A percentile compares a stretch with the other conserved stretches of the same genome.
These are phyloP conservation scores for Macrosiphum euphorbiae DNA, from an alignment of 2,888 invertebrate species.

Conservation along the genomic window DNA sequence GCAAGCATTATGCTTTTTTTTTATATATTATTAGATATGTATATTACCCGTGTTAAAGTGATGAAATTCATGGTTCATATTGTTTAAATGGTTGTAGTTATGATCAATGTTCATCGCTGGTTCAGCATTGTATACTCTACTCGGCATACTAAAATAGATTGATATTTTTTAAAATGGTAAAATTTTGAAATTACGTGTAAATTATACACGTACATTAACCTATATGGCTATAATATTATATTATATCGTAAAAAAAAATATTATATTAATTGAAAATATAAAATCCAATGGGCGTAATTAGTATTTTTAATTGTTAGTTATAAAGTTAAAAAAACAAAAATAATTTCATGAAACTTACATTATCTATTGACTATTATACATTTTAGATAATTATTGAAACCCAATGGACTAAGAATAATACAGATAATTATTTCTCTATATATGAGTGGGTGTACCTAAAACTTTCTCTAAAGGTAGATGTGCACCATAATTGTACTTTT, in stretches of 20 bases:
- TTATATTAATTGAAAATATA: not conserved
- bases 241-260: not conserved
- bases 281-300: not conserved
- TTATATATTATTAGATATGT: not conserved
- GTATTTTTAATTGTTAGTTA: not conserved
- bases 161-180: not conserved
- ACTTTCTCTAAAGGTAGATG: not conserved
- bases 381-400: not conserved
- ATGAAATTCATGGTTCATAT: conserved; percentile 55
- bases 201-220: no score
- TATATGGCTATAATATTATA: not conserved
- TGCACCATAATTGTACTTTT: not conserved
- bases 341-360: not conserved
- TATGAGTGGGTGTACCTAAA: not conserved
- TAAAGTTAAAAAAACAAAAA: not conserved
- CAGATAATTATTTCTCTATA: not conserved
- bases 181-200: not conserved
- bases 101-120: conserved; percentile 19
- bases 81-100: conserved; percentile 49
- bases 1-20: not conserved
- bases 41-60: conserved; percentile 49
- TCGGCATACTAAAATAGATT: conserved; percentile 56
- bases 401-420: conserved; percentile 13
- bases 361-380: not conserved
- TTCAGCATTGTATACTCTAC: conserved; percentile 47